These are phyloP conservation scores for Alces alces DNA, from an alignment of 2,113 vertebrate genomes.

Conservation along the genomic window DNA sequence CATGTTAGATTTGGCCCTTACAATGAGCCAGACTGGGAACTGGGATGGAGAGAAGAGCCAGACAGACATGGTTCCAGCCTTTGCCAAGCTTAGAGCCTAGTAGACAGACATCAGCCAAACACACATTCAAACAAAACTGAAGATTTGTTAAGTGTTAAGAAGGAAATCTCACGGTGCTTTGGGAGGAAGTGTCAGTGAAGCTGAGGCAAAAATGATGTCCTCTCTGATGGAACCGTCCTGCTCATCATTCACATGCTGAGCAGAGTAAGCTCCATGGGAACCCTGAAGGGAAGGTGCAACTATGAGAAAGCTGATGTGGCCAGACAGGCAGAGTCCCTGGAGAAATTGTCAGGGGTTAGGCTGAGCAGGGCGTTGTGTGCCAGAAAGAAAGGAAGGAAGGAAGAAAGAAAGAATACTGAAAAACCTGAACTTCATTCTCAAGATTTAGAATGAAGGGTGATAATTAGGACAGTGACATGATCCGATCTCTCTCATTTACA, in stretches of 20 bases:
- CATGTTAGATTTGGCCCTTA: neutral
- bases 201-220: neutral
- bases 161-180: neutral
- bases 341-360: neutral
- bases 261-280: neutral
- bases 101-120: neutral
- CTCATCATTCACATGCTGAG: neutral
- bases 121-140: neutral
- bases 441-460: neutral
- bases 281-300: neutral
- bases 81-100: neutral
- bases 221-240: neutral
- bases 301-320: neutral
- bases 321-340: neutral
- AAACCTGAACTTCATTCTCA: neutral
- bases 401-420: neutral
- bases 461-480: too few relatives aligned
- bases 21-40: neutral
- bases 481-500: neutral
- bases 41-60: neutral
- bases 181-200: neutral
- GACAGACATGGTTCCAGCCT: neutral
- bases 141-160: neutral
- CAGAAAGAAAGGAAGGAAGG: neutral
- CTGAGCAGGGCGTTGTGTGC: too few relatives aligned